Evolutionary conservation across 1,140 invertebrate genomes (phyloP).

Genomic region (Zaprionus kolodkinae): DNA sequence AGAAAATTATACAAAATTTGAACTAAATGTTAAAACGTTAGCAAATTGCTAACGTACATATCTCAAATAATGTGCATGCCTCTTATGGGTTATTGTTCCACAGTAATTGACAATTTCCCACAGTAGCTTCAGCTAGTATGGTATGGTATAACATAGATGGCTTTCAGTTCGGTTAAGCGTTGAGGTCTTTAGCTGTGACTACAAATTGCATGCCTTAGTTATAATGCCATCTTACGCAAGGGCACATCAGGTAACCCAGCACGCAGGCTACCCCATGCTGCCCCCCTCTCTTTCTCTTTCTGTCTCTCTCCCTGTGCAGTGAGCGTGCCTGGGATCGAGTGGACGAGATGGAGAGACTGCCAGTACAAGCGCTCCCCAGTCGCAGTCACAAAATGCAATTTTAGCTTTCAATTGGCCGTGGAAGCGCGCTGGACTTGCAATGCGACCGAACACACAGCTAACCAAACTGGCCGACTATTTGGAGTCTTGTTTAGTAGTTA

Average conservation of each 20-base stretch:
- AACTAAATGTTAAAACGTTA: constrained; percentile 2
- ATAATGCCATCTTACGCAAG: constrained; percentile 61
- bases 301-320: neutral
- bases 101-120: constrained; percentile 10
- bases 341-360: neutral
- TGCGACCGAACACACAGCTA: constrained; percentile 6
- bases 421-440: constrained; percentile 47
- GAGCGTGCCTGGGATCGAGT: constrained; percentile 4
- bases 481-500: neutral
- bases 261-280: constrained; percentile 16
- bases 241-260: constrained; percentile 55
- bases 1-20: neutral
- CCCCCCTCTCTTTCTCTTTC: neutral
- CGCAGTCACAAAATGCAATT: constrained; percentile 79
- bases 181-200: constrained; percentile 8
- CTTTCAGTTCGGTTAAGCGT: constrained; percentile 1
- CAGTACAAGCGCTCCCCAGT: constrained; percentile 47
- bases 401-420: constrained; percentile 78
- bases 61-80: constrained; percentile 1
- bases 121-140: neutral
- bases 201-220: constrained; percentile 74
- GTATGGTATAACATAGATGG: neutral
- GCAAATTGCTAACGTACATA: neutral
- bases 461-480: constrained; percentile 15
- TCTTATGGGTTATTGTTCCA: neutral